These are phyloP conservation scores for Clepsis dumicolana DNA, from an alignment of 2,888 invertebrate species.

Conservation along the genomic window DNA sequence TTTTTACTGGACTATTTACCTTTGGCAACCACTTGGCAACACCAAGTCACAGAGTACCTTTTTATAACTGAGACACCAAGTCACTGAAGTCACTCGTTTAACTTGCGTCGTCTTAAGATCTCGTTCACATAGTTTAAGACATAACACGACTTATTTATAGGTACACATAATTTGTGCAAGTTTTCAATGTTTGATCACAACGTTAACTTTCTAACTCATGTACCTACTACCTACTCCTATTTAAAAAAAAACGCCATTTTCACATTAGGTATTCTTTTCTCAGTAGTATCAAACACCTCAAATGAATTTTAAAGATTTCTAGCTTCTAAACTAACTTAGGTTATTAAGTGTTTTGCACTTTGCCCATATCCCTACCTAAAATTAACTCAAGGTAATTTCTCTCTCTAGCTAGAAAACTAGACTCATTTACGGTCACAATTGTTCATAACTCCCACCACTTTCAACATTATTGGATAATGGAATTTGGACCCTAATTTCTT, in stretches of 20 bases:
- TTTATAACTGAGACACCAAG: too few relatives aligned
- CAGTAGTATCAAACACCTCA: neutral
- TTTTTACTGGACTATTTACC: neutral
- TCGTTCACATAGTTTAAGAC: neutral
- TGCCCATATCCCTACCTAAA: neutral
- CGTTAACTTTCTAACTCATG: too few relatives aligned
- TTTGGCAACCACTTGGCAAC: neutral
- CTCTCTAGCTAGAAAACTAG: slow-evolving; percentile 1
- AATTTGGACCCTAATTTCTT: slow-evolving; percentile 31
- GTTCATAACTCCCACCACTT: neutral
- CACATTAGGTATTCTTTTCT: neutral
- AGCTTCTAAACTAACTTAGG: neutral
- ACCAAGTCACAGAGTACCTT: too few relatives aligned
- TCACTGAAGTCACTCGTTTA: too few relatives aligned
- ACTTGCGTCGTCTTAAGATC: neutral
- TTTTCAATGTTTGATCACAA: neutral
- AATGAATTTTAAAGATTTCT: neutral
- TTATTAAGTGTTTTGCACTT: neutral
- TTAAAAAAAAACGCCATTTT: neutral
- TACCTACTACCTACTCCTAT: too few relatives aligned
- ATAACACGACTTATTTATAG: neutral
- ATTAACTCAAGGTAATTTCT: neutral
- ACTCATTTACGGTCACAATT: neutral
- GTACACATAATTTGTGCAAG: neutral
- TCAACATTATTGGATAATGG: slow-evolving; percentile 5